phyloP scores from a whole-genome alignment of 2,113 vertebrate species.

The Arenaria interpres region DNA sequence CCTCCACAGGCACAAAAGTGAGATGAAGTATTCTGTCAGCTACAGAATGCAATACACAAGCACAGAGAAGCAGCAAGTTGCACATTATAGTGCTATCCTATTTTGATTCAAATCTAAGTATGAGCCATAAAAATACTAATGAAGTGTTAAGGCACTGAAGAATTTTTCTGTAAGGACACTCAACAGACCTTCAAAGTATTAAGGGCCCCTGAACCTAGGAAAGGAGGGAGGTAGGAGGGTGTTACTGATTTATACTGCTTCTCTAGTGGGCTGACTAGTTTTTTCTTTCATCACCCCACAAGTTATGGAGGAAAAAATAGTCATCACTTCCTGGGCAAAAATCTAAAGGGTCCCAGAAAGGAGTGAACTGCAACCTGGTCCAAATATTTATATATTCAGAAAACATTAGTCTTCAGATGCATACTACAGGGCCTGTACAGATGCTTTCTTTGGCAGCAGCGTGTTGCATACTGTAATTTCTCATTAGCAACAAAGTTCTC shows the following conservation, averaged over 20 bases:
- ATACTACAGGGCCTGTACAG: neutral
- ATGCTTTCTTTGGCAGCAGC: constrained; percentile 26
- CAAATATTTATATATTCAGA: neutral
- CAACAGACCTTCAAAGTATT: neutral
- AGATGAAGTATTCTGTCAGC: neutral
- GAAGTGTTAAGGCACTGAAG: neutral
- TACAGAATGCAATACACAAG: neutral
- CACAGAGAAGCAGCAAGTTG: neutral
- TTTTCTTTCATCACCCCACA: neutral
- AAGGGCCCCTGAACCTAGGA: neutral
- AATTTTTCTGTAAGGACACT: neutral
- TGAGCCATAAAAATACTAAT: neutral
- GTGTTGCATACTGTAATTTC: constrained; percentile 13
- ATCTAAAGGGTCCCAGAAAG: neutral
- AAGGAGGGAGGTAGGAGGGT: neutral
- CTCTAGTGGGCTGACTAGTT: neutral
- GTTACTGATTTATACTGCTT: neutral
- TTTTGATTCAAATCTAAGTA: neutral
- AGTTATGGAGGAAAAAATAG: neutral
- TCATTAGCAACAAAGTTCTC: neutral
- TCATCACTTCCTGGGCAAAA: neutral
- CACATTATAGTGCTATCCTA: neutral
- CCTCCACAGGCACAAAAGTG: neutral
- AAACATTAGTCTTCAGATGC: neutral
- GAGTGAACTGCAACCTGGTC: neutral